Conservation (phyloP, 1,140 invertebrate species). For the Bombus breviceps region DNA sequence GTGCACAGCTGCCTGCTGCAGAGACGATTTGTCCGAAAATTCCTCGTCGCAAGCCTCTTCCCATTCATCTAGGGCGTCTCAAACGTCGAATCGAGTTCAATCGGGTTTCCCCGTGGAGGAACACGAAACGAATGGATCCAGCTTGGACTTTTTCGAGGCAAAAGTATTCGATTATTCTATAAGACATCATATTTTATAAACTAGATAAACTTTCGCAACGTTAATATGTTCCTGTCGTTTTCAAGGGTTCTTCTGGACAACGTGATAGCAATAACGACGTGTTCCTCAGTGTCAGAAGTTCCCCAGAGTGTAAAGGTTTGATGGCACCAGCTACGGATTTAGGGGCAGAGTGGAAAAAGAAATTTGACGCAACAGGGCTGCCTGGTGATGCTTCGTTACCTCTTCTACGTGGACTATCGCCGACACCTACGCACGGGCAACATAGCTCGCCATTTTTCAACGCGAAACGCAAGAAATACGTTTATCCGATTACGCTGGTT, state of each 20-base stretch:
- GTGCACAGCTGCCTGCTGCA: slow-evolving; percentile 80
- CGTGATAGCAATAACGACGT: slow-evolving; percentile 76
- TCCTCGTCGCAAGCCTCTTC: slow-evolving; percentile 77
- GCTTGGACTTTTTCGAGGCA: slow-evolving; percentile 75
- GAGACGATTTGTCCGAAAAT: slow-evolving; percentile 78
- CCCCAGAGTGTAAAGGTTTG: slow-evolving; percentile 76
- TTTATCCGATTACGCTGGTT: slow-evolving; percentile 83
- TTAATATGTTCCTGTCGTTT: slow-evolving; percentile 5
- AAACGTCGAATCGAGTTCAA: slow-evolving; percentile 69
- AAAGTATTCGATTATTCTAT: slow-evolving; percentile 67
- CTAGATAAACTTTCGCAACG: neutral
- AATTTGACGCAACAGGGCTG: slow-evolving; percentile 70
- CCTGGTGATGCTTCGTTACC: slow-evolving; percentile 83
- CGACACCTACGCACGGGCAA: slow-evolving; percentile 79
- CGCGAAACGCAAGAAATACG: slow-evolving; percentile 85
- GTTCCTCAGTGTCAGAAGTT: slow-evolving; percentile 76
- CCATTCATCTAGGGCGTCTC: slow-evolving; percentile 73
- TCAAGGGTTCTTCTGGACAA: slow-evolving; percentile 72
- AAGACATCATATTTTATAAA: neutral
- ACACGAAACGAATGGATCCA: slow-evolving; percentile 75
- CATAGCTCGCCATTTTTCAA: slow-evolving; percentile 83
- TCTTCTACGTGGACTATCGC: slow-evolving; percentile 83
- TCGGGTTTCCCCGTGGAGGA: slow-evolving; percentile 74
- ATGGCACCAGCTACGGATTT: slow-evolving; percentile 82
- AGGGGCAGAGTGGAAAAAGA: slow-evolving; percentile 79